Conservation (phyloP, 2,888 invertebrate genomes). For the Watsonalla cultraria region DNA sequence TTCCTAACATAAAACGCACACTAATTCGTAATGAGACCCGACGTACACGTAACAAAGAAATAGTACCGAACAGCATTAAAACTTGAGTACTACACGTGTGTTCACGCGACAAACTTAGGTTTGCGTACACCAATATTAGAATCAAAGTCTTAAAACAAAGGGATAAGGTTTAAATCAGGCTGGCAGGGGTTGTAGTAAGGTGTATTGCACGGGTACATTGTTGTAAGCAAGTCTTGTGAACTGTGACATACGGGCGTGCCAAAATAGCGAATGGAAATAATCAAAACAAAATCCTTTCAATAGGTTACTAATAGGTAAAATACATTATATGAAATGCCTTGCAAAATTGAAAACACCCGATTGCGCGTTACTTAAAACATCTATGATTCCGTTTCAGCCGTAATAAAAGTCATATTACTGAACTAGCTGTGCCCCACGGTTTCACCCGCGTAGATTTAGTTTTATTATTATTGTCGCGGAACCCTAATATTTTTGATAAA, state of each 20-base stretch:
- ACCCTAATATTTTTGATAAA: too few relatives aligned
- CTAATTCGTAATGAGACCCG: conserved; percentile 35
- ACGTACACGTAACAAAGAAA: conserved; percentile 45
- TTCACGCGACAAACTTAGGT: conserved; percentile 18
- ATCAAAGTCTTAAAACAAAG: conserved; percentile 8
- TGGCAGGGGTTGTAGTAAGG: conserved; percentile 13
- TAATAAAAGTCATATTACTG: too few relatives aligned
- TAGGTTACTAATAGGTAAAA: background rate
- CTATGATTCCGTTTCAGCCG: too few relatives aligned
- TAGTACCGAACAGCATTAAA: conserved; percentile 44
- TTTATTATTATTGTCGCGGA: too few relatives aligned
- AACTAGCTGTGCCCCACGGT: too few relatives aligned
- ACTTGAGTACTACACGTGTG: conserved; percentile 40
- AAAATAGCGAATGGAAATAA: conserved; percentile 5
- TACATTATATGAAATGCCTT: too few relatives aligned
- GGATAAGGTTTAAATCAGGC: conserved; percentile 15
- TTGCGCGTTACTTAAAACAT: too few relatives aligned
- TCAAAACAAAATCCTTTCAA: background rate
- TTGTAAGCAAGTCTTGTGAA: conserved; percentile 28
- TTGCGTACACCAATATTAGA: conserved; percentile 5
- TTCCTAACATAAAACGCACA: conserved; percentile 21
- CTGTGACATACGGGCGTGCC: conserved; percentile 18
- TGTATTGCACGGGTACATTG: conserved; percentile 22
- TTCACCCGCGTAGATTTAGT: too few relatives aligned
- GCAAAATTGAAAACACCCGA: too few relatives aligned